phyloP scores from a whole-genome alignment of 2,113 vertebrate species.

The Anguilla rostrata region DNA sequence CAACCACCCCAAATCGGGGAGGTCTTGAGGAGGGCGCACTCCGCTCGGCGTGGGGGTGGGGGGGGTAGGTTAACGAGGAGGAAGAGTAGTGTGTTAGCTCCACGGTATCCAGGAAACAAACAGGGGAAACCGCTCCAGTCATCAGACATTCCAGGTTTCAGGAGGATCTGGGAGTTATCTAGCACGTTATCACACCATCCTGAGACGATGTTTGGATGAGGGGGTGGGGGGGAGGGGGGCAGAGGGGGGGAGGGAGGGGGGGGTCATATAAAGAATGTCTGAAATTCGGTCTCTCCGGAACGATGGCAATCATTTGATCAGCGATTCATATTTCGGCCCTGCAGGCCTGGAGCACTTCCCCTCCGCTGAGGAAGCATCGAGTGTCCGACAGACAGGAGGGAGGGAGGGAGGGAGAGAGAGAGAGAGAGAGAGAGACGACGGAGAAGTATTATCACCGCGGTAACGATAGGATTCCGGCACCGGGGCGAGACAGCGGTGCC shows the following conservation, averaged over 20 bases:
- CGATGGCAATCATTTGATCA: not conserved
- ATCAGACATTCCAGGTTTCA: conserved; percentile 10
- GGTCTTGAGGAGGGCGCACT: conserved; percentile 36
- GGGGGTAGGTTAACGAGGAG: conserved; percentile 33
- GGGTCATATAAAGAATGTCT: not conserved
- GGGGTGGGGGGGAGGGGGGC: not conserved
- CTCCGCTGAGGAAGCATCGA: not conserved
- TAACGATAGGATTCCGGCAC: not conserved
- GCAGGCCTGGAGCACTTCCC: not conserved
- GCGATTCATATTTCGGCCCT: not conserved
- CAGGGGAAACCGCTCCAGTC: conserved; percentile 16
- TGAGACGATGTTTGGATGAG: not conserved
- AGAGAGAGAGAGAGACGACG: too few species aligned
- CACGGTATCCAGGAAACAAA: conserved; percentile 39
- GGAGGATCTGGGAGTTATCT: conserved; percentile 12
- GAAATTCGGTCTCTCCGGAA: not conserved
- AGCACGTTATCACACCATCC: conserved; percentile 18
- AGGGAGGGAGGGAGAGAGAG: not conserved
- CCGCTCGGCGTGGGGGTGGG: not conserved
- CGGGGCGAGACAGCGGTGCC: not conserved
- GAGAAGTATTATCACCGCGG: not conserved
- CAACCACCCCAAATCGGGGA: not conserved
- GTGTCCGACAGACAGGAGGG: not conserved
- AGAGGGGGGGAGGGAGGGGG: not conserved
- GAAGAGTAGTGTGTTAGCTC: conserved; percentile 31